These are phyloP conservation scores for Tenthredo notha DNA, from an alignment of 2,888 invertebrate genomes.

Conservation along the genomic window DNA sequence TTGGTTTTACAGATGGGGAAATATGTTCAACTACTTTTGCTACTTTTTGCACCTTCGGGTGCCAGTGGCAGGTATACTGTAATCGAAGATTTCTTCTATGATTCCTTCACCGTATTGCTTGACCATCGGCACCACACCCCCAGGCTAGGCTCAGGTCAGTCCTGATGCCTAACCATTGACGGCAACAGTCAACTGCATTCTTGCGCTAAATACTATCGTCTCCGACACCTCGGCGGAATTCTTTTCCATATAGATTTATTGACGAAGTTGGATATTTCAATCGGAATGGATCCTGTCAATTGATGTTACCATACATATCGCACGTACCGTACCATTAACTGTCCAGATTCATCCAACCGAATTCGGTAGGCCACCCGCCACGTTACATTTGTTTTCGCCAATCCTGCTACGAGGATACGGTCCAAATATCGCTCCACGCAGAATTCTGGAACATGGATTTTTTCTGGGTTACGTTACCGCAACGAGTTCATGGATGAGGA, in stretches of 20 bases:
- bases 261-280: conserved; percentile 30
- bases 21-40: not conserved
- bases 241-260: conserved; percentile 2
- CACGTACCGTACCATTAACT: not conserved
- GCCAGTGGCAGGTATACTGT: not conserved
- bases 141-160: conserved; percentile 34
- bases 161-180: conserved; percentile 21
- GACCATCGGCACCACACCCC: conserved; percentile 14
- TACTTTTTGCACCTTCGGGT: not conserved
- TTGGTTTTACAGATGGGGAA: not conserved
- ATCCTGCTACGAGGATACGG: not conserved
- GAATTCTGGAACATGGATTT: conserved; percentile 14
- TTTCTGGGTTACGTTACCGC: not conserved
- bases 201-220: conserved; percentile 64
- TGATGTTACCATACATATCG: not conserved
- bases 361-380: conserved; percentile 21
- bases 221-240: conserved; percentile 42
- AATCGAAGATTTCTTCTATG: conserved; percentile 1
- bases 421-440: not conserved
- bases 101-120: not conserved
- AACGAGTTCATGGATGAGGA: not conserved
- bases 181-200: conserved; percentile 64
- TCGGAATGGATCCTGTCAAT: conserved; percentile 29
- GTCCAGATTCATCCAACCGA: conserved; percentile 34
- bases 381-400: conserved; percentile 13